These are phyloP conservation scores for Cavia porcellus DNA, from an alignment of 2,113 vertebrate species.

Conservation along the genomic window DNA sequence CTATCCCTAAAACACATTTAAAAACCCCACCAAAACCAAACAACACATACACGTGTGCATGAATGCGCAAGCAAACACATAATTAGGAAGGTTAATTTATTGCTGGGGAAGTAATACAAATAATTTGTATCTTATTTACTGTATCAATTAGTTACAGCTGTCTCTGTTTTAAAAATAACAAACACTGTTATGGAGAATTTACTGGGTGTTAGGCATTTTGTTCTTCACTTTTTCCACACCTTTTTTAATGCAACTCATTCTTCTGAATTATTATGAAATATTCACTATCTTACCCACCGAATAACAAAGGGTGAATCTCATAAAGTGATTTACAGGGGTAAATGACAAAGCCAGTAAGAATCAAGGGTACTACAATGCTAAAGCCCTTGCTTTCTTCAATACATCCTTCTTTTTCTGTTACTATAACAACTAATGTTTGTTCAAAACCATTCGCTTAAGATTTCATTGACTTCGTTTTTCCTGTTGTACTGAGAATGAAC, in stretches of 20 bases:
- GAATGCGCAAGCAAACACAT: neutral
- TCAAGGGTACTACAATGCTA: too few species aligned
- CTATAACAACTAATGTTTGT: neutral
- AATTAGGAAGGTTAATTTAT: neutral
- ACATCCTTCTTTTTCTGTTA: neutral
- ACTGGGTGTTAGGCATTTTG: neutral
- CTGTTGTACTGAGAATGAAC: neutral
- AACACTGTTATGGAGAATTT: neutral
- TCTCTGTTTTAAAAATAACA: neutral
- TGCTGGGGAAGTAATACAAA: neutral
- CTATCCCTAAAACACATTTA: neutral
- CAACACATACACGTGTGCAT: neutral
- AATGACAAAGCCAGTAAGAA: neutral
- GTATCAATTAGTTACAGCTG: slow-evolving; percentile 13
- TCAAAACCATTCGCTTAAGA: neutral
- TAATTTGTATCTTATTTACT: neutral
- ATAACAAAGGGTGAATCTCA: neutral
- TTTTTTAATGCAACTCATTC: neutral
- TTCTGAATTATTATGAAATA: neutral
- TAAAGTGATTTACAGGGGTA: neutral
- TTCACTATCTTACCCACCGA: neutral
- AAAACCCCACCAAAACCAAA: neutral
- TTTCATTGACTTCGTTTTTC: neutral
- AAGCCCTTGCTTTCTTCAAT: neutral
- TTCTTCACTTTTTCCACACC: neutral